Percentiles rank a stretch among this genome's conserved stretches.
Evolutionary conservation across 2,888 invertebrate species (phyloP).

Genomic region (Dioctria linearis): DNA sequence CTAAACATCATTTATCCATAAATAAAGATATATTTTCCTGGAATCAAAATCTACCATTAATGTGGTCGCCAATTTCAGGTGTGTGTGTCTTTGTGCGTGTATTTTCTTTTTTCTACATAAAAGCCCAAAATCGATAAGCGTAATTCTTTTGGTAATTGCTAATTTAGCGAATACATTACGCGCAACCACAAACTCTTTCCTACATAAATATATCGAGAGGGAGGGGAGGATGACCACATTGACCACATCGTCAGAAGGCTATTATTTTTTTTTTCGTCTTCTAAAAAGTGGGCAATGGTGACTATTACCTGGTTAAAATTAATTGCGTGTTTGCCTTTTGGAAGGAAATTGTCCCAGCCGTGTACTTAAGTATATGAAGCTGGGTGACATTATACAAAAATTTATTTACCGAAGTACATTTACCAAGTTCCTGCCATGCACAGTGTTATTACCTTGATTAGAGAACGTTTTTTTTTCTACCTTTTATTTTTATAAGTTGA

Average conservation of each 20-base stretch:
- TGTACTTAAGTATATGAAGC: not conserved
- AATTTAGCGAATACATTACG: constrained; percentile 33
- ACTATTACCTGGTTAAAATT: constrained; percentile 13
- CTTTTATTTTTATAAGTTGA: constrained; percentile 2
- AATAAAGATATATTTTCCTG: no score
- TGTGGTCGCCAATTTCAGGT: no score
- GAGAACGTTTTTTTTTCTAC: constrained; percentile 17
- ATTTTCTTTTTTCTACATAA: no score
- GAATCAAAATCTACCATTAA: no score
- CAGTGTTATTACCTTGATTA: constrained; percentile 41
- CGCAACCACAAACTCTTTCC: not conserved
- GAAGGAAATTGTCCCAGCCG: constrained; percentile 38
- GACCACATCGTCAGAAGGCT: not conserved
- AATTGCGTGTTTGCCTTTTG: constrained; percentile 49
- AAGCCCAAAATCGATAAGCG: constrained; percentile 23
- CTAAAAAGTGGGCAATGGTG: not conserved
- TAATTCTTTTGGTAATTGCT: constrained; percentile 44
- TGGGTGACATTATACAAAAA: no score
- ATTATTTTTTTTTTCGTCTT: no score
- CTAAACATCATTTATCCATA: no score
- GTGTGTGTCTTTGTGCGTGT: no score
- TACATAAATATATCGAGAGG: not conserved
- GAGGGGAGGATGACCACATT: not conserved
- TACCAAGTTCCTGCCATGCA: not conserved
- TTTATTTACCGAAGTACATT: constrained; percentile 1